phyloP scores from a whole-genome alignment of 2,888 invertebrate species.

The Cyaniris semiargus region DNA sequence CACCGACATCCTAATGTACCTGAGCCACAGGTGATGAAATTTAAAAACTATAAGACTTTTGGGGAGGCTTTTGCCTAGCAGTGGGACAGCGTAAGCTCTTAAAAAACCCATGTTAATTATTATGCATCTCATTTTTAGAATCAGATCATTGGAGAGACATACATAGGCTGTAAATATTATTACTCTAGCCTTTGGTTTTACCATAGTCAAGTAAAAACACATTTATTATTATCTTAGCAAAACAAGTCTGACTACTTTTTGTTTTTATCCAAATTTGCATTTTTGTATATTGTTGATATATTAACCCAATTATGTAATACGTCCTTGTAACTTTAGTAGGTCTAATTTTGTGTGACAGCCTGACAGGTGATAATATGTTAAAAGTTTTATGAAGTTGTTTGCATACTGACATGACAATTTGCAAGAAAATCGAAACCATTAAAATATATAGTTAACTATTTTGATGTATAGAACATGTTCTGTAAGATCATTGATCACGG shows the following conservation, averaged over 20 bases:
- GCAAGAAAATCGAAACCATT: background rate
- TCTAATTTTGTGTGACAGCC: background rate
- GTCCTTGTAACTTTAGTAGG: background rate
- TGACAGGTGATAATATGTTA: no score
- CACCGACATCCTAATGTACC: constrained; percentile 91
- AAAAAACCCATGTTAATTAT: no score
- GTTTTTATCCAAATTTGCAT: background rate
- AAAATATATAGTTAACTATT: background rate
- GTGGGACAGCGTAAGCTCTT: no score
- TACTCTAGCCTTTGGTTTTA: background rate
- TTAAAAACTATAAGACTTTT: background rate
- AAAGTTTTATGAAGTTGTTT: no score
- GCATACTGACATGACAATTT: no score
- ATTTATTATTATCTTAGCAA: background rate
- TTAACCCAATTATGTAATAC: background rate
- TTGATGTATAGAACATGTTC: background rate
- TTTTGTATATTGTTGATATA: background rate
- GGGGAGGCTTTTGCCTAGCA: no score
- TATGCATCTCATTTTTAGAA: no score
- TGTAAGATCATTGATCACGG: no score
- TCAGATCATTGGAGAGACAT: no score
- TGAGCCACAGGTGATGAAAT: constrained; percentile 84
- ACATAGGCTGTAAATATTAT: background rate
- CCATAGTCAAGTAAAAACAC: background rate
- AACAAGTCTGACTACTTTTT: background rate